These are phyloP conservation scores for Gastracanthus pulcherrimus DNA, from an alignment of 2,888 invertebrate species.

Conservation along the genomic window DNA sequence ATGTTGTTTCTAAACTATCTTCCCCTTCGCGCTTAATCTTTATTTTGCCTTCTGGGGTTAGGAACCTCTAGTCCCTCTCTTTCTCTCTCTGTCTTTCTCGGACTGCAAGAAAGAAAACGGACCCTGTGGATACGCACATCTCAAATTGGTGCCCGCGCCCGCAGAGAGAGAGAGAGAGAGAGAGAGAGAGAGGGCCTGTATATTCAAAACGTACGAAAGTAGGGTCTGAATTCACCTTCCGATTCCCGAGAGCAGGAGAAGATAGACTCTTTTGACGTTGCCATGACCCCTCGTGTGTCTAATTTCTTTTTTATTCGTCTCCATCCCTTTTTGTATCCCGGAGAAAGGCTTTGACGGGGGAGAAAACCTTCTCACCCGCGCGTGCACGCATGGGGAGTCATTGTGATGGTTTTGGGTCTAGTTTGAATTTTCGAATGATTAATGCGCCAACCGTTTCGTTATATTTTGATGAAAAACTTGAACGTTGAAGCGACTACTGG, in stretches of 20 bases:
- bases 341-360: constrained; percentile 39
- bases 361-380: constrained; percentile 49
- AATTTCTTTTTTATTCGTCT: constrained; percentile 28
- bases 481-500: neutral
- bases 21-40: constrained; percentile 67
- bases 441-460: constrained; percentile 11
- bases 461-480: constrained; percentile 34
- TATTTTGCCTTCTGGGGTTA: constrained; percentile 71
- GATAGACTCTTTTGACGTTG: constrained; percentile 7
- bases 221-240: constrained; percentile 27
- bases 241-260: neutral
- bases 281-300: constrained; percentile 42
- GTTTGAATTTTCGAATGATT: constrained; percentile 43
- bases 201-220: constrained; percentile 30
- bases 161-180: constrained; percentile 9
- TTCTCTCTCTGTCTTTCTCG: constrained; percentile 18
- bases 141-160: constrained; percentile 25
- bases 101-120: constrained; percentile 2
- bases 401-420: constrained; percentile 22
- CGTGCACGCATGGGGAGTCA: neutral
- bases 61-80: constrained; percentile 64
- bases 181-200: neutral
- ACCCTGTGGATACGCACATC: constrained; percentile 2
- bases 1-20: constrained; percentile 74
- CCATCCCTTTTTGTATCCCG: constrained; percentile 34